Base-by-base conservation (phyloP, 2,888 invertebrate species). In the Leucophenga montana region DNA sequence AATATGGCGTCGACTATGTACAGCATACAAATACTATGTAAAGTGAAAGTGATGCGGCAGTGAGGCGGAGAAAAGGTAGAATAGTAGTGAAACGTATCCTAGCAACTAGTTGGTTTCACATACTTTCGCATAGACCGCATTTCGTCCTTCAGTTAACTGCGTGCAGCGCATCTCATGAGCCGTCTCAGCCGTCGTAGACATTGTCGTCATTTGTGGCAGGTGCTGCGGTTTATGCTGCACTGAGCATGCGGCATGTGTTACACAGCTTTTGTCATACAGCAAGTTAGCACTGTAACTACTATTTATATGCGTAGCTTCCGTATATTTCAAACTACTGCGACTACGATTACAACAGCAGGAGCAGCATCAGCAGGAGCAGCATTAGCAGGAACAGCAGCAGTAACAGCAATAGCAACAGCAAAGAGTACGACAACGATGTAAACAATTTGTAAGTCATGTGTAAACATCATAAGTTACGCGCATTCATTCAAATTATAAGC, bases 361-460 rank as follows among this genome's bases (percentile, higher is more conserved):
- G n/a, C n/a, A n/a, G n/a, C n/a, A n/a, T n/a, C n/a, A n/a, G n/a
- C n/a, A n/a, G n/a, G n/a, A n/a, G n/a, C n/a, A n/a, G n/a, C n/a
- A n/a, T n/a, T n/a, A n/a, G n/a, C n/a, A n/a, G n/a, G n/a, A n/a
- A n/a, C n/a, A n/a, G n/a, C n/a, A n/a, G n/a, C n/a, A n/a, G n/a
- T n/a, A n/a, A n/a, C n/a, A n/a, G n/a, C n/a, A n/a, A n/a, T n/a
- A 31, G 66, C 53, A 61, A 33, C 61, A 18, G 16, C 53, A 61
- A 31, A 56, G 65, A 64, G 33, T 50, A 68, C 70, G 62, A 77
- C 72, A 75, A 78, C 74, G 80, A 78, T 75, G 77, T 78, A 77
- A 82, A 82, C 81, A 83, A 83, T 83, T 84, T 84, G 83, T 82
- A 83, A 84, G 83, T 79, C 83, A 84, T 84, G 84, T 83, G 80